Percentiles rank a stretch among this genome's conserved stretches.
Evolutionary conservation across 1,140 invertebrate species (phyloP).

Genomic region (Drosophila truncata): DNA sequence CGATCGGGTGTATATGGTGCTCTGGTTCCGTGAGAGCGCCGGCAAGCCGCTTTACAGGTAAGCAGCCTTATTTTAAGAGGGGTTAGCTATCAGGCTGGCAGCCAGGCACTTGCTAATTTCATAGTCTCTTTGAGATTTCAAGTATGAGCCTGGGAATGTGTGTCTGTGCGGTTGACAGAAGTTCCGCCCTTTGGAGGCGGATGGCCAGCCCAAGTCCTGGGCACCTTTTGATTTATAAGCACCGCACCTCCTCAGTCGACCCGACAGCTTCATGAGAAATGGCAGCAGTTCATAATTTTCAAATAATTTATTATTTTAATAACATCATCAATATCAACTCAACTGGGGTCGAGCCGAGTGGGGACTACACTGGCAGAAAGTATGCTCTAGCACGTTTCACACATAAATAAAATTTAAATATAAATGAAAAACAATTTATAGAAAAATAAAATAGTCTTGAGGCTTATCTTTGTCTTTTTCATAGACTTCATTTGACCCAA

Average conservation of each 20-base stretch:
- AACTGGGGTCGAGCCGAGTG: constrained; percentile 37
- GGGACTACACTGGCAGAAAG: constrained; percentile 11
- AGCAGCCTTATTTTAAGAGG: constrained; percentile 50
- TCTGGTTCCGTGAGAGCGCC: constrained; percentile 94
- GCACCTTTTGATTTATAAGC: constrained; percentile 69
- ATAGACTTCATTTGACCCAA: not conserved
- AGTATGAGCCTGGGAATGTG: not conserved
- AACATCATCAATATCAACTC: constrained; percentile 83
- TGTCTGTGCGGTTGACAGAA: constrained; percentile 26
- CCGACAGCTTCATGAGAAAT: constrained; percentile 74
- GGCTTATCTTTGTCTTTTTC: not conserved
- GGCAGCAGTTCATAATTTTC: constrained; percentile 82
- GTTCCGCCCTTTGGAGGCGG: constrained; percentile 16
- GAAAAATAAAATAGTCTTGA: not conserved
- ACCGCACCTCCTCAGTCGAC: constrained; percentile 25
- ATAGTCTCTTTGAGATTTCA: constrained; percentile 54
- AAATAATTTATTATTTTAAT: constrained; percentile 85
- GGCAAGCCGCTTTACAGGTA: constrained; percentile 96
- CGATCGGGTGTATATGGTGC: constrained; percentile 94
- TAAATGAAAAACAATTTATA: not conserved
- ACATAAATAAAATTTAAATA: not conserved
- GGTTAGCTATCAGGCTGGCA: constrained; percentile 20
- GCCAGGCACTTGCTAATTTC: constrained; percentile 36
- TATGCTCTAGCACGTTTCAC: not conserved
- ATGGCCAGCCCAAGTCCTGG: constrained; percentile 27